A percentile compares a stretch with the other conserved stretches of the same genome.
Evolutionary conservation across 2,888 invertebrate genomes (phyloP).

Genomic region (Noctuana brunneofusca): DNA sequence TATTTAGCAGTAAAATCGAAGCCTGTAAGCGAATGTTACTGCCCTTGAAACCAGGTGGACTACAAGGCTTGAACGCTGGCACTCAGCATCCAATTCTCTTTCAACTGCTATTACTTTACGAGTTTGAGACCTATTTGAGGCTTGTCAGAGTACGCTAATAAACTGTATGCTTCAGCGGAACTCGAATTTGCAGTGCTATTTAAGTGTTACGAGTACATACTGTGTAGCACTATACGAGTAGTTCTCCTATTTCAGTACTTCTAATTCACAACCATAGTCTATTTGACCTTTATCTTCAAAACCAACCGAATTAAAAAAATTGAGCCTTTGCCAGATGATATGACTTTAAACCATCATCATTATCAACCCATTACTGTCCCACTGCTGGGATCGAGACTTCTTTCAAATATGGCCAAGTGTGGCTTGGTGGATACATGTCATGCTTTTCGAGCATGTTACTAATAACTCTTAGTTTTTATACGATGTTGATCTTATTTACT

Average conservation of each 20-base stretch:
- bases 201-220: background rate
- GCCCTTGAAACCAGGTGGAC: background rate
- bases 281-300: background rate
- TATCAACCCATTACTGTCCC: too few species aligned
- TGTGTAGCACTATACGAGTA: background rate
- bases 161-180: slow-evolving; percentile 7
- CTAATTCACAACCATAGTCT: background rate
- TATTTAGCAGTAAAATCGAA: background rate
- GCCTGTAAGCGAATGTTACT: background rate
- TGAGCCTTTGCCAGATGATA: too few species aligned
- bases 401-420: too few species aligned
- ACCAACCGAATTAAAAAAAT: too few species aligned
- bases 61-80: background rate
- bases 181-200: background rate
- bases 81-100: slow-evolving; percentile 8
- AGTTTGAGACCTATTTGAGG: slow-evolving; percentile 3
- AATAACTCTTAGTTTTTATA: too few species aligned
- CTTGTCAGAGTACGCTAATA: slow-evolving; percentile 20
- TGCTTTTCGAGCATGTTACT: too few species aligned
- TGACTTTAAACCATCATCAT: too few species aligned
- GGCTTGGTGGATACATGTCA: too few species aligned
- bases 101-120: slow-evolving; percentile 11
- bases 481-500: too few species aligned
- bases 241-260: background rate
- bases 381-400: too few species aligned